Conservation (phyloP, 2,888 invertebrate genomes). For the Rugalucina vietnamica region DNA sequence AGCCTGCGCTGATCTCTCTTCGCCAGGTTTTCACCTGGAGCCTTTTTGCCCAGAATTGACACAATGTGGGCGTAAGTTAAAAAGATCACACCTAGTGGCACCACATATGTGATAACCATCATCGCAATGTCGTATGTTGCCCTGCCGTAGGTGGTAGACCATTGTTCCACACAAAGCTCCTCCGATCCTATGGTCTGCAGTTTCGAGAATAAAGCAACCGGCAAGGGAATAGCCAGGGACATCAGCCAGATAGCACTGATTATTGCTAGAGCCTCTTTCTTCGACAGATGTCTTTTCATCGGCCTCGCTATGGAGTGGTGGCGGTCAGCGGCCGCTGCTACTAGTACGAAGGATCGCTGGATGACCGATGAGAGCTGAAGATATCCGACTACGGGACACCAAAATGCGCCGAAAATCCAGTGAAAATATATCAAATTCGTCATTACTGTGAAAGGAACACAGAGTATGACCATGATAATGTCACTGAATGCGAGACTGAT, state of each 20-base stretch:
- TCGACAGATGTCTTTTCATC: conserved; percentile 91
- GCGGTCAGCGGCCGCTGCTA: conserved; percentile 95
- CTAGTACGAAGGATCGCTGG: conserved; percentile 94
- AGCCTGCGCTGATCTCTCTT: conserved; percentile 92
- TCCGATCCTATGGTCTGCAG: conserved; percentile 52
- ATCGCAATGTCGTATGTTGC: conserved; percentile 88
- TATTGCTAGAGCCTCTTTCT: conserved; percentile 88
- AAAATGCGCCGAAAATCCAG: conserved; percentile 93
- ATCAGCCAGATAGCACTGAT: conserved; percentile 90
- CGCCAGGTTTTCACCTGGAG: conserved; percentile 94
- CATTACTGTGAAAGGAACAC: conserved; percentile 87
- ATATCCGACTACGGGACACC: conserved; percentile 94
- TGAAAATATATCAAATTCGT: conserved; percentile 88
- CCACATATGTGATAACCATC: conserved; percentile 89
- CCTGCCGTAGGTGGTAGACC: conserved; percentile 57
- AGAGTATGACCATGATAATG: conserved; percentile 84
- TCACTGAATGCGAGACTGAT: conserved; percentile 84
- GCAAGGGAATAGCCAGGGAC: conserved; percentile 91
- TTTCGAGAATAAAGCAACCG: conserved; percentile 90
- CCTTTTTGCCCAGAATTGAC: conserved; percentile 94
- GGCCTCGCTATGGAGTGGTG: conserved; percentile 96
- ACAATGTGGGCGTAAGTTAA: conserved; percentile 94
- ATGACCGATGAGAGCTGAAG: conserved; percentile 87
- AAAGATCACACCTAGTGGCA: conserved; percentile 91
- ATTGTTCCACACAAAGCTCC: conserved; percentile 71